Percentiles rank a stretch among this genome's conserved stretches.
phyloP scores from a whole-genome alignment of 1,140 invertebrate species.

The Drosophila pallidifrons region DNA sequence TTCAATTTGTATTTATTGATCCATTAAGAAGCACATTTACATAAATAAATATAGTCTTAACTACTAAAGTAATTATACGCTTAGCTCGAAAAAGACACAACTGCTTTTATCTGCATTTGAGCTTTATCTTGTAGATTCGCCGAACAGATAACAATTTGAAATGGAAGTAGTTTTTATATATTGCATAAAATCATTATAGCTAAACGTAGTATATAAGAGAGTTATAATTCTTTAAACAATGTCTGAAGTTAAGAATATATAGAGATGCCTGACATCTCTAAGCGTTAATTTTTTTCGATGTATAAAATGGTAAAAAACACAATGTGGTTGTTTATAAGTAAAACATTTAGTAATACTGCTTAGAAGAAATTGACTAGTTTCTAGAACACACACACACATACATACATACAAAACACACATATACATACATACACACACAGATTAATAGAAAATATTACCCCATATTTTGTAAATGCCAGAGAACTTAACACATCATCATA shows the following conservation, averaged over 20 bases:
- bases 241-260: background rate
- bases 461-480: constrained; percentile 30
- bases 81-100: constrained; percentile 6
- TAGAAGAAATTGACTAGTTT: constrained; percentile 6
- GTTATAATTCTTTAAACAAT: background rate
- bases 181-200: constrained; percentile 5
- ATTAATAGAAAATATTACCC: constrained; percentile 19
- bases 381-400: constrained; percentile 3
- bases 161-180: constrained; percentile 8
- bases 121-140: background rate
- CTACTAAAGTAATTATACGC: constrained; percentile 30
- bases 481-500: constrained; percentile 2
- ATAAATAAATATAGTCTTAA: constrained; percentile 39
- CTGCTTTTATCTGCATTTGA: background rate
- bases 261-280: background rate
- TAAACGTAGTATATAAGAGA: background rate
- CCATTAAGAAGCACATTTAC: constrained; percentile 64
- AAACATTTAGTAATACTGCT: constrained; percentile 27
- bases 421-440: constrained; percentile 1
- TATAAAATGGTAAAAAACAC: constrained; percentile 5
- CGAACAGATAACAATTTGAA: background rate
- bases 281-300: background rate
- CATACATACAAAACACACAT: background rate
- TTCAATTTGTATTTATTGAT: constrained; percentile 40
- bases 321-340: background rate